These are phyloP conservation scores for Botia kubotai DNA, from an alignment of 2,797 vertebrate species.

Conservation along the genomic window DNA sequence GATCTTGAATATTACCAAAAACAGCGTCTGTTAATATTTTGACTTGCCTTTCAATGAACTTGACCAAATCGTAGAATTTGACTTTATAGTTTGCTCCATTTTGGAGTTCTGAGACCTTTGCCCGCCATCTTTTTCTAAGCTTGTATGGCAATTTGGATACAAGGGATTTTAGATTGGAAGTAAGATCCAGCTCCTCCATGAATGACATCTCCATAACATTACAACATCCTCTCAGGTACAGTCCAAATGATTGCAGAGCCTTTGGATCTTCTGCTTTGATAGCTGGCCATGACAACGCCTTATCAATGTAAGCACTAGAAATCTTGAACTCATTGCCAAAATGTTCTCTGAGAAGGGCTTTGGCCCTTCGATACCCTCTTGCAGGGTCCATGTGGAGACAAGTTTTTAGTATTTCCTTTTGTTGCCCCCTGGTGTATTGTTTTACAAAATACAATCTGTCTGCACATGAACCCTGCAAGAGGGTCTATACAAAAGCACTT, in stretches of 20 bases:
- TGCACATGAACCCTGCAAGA: too few relatives aligned
- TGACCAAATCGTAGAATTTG: conserved; percentile 5
- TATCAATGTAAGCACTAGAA: not conserved
- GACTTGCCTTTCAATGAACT: conserved; percentile 10
- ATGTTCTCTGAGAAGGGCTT: not conserved
- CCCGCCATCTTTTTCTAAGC: not conserved
- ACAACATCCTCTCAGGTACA: not conserved
- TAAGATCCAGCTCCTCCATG: not conserved
- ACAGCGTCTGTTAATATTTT: not conserved
- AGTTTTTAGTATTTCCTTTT: not conserved
- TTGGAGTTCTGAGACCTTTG: not conserved
- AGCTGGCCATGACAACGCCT: not conserved
- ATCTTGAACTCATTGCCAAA: not conserved
- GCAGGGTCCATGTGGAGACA: not conserved
- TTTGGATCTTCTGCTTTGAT: not conserved
- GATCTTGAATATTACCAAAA: conserved; percentile 12
- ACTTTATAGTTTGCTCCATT: not conserved
- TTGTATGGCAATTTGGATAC: not conserved
- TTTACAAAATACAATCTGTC: not conserved
- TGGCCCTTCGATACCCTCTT: not conserved
- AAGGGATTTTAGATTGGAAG: not conserved
- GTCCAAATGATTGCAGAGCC: not conserved
- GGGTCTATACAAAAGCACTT: too few relatives aligned
- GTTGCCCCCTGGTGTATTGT: not conserved
- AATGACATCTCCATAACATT: not conserved